Conservation (phyloP, 1,140 invertebrate genomes). For the Ectropis grisescens region DNA sequence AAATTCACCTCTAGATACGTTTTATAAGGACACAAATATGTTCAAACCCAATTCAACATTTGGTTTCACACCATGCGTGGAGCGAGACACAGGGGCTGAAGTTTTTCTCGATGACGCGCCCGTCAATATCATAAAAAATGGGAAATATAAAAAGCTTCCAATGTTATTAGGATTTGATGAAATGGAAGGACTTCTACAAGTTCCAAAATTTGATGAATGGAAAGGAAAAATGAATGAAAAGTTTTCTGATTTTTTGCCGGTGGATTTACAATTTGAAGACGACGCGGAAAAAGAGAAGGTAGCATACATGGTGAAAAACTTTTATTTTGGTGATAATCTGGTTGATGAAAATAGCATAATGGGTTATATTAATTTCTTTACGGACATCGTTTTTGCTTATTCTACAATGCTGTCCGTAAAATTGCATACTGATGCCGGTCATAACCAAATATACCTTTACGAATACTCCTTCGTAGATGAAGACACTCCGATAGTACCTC, state of each 20-base stretch:
- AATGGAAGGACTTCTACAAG: conserved; percentile 31
- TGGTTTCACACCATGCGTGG: conserved; percentile 33
- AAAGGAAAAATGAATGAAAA: conserved; percentile 38
- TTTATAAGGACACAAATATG: conserved; percentile 11
- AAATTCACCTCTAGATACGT: conserved; percentile 17
- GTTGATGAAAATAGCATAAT: conserved; percentile 22
- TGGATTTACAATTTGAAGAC: conserved; percentile 27
- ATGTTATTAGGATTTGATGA: conserved; percentile 33
- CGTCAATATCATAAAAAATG: conserved; percentile 27
- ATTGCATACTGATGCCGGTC: conserved; percentile 21
- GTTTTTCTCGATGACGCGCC: conserved; percentile 30
- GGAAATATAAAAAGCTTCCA: conserved; percentile 31
- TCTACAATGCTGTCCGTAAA: conserved; percentile 20
- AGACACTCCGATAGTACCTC: conserved; percentile 13
- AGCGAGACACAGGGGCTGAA: conserved; percentile 28
- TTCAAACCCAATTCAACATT: conserved; percentile 15
- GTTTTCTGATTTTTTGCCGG: conserved; percentile 34
- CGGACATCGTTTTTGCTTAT: conserved; percentile 31
- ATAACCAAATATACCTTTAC: conserved; percentile 30
- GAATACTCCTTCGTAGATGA: conserved; percentile 30
- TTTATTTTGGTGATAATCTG: conserved; percentile 23
- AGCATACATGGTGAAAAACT: conserved; percentile 18
- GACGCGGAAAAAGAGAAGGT: conserved; percentile 18
- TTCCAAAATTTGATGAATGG: conserved; percentile 24
- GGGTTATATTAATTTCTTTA: conserved; percentile 28